A percentile compares a stretch with the other conserved stretches of the same genome.
Evolutionary conservation across 2,888 invertebrate species (phyloP).

Genomic region (Anagyrus pseudococci): DNA sequence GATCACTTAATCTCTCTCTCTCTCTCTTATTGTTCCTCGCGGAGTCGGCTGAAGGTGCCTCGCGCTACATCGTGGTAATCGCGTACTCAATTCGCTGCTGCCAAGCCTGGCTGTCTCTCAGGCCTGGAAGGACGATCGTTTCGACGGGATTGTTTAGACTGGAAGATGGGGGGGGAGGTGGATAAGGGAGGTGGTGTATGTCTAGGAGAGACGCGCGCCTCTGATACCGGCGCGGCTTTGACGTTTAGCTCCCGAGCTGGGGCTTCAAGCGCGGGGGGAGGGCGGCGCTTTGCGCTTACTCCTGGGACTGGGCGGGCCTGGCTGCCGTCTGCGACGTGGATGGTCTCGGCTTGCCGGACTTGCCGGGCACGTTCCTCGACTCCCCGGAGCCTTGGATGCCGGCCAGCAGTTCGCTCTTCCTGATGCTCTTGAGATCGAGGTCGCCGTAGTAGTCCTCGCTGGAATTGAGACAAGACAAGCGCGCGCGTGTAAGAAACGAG

Average conservation of each 20-base stretch:
- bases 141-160: neutral
- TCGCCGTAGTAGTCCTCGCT: constrained; percentile 98
- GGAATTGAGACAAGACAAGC: constrained; percentile 55
- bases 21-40: constrained; percentile 5
- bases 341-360: constrained; percentile 65
- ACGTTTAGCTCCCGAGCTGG: too few species aligned
- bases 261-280: too few species aligned
- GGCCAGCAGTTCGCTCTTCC: constrained; percentile 89
- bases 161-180: neutral
- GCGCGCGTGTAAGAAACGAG: neutral
- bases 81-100: too few species aligned
- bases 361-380: constrained; percentile 65
- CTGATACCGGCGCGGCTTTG: neutral
- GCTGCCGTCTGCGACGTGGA: neutral
- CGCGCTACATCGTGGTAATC: too few species aligned
- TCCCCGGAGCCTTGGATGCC: constrained; percentile 73
- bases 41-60: too few species aligned
- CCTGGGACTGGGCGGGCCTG: constrained; percentile 36
- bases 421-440: constrained; percentile 92
- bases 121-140: too few species aligned
- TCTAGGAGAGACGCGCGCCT: too few species aligned
- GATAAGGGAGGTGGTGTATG: neutral
- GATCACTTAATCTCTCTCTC: constrained; percentile 40
- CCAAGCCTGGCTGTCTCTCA: too few species aligned
- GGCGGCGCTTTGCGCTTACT: too few species aligned